Evolutionary conservation across 2,113 vertebrate genomes (phyloP).

Genomic region (Pimephales promelas): DNA sequence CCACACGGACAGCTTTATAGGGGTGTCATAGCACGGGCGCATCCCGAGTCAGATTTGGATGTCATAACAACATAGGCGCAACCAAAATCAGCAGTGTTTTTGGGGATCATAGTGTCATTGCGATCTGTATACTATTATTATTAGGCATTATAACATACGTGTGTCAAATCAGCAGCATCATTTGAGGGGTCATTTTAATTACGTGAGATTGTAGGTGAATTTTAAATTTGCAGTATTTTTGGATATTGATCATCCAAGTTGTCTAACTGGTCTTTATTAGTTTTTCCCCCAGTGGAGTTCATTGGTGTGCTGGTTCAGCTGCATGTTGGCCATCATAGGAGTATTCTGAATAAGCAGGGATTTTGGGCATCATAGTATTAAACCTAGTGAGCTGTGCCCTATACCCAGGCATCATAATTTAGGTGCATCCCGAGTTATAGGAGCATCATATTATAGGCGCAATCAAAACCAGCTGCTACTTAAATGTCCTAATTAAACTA

Average conservation of each 20-base stretch:
- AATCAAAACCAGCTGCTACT: too few species aligned
- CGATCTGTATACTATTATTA: neutral
- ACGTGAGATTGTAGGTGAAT: neutral
- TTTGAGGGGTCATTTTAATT: neutral
- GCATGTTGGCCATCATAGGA: neutral
- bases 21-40: neutral
- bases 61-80: neutral
- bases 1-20: constrained; percentile 15
- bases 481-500: too few species aligned
- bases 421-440: neutral
- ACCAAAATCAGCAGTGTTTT: neutral
- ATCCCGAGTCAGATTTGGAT: neutral
- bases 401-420: neutral
- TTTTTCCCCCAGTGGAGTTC: neutral
- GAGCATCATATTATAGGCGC: neutral
- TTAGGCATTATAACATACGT: neutral
- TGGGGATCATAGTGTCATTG: neutral
- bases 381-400: too few species aligned
- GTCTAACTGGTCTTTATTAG: neutral
- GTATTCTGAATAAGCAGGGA: neutral
- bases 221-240: neutral
- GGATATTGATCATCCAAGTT: neutral
- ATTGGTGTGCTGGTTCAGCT: neutral
- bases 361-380: neutral
- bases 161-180: neutral